These are phyloP conservation scores for Brachyopa scutellaris DNA, from an alignment of 2,888 invertebrate genomes.

Conservation along the genomic window DNA sequence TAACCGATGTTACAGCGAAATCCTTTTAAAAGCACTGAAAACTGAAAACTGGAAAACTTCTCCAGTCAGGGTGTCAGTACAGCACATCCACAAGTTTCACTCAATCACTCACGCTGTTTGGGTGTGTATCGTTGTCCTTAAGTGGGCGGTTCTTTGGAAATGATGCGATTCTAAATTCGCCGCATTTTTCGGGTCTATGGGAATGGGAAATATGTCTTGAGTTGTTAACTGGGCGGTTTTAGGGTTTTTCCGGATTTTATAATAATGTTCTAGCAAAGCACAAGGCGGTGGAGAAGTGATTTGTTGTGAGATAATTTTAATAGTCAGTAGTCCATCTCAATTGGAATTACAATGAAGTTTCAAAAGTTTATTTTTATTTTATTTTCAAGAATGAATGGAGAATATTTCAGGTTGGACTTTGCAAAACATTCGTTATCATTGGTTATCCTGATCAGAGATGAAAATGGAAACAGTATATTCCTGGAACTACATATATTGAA, in stretches of 20 bases:
- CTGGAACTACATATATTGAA: too few species aligned
- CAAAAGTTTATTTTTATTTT: not conserved
- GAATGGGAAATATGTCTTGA: constrained; percentile 17
- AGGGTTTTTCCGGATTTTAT: constrained; percentile 11
- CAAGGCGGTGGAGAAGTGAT: not conserved
- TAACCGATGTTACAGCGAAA: constrained; percentile 69
- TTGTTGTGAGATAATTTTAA: too few species aligned
- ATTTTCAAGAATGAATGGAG: too few species aligned
- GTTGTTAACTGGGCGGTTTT: constrained; percentile 3
- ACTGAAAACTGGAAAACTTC: constrained; percentile 47
- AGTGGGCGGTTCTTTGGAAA: constrained; percentile 17
- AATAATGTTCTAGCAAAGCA: not conserved
- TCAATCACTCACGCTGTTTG: constrained; percentile 55
- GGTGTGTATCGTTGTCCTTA: not conserved
- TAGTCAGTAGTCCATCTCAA: too few species aligned
- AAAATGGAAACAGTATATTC: too few species aligned
- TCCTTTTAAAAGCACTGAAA: constrained; percentile 55
- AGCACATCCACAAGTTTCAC: constrained; percentile 58
- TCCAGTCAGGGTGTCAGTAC: constrained; percentile 65
- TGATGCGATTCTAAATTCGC: constrained; percentile 48
- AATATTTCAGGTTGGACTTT: too few species aligned
- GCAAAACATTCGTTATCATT: too few species aligned
- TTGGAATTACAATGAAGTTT: constrained; percentile 11
- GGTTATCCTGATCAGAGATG: too few species aligned
- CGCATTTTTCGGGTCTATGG: constrained; percentile 42